Evolutionary conservation across 2,888 invertebrate species (phyloP), one percentile per base, ranked within the genome.

Genomic region (Yponomeuta sedellus): DNA sequence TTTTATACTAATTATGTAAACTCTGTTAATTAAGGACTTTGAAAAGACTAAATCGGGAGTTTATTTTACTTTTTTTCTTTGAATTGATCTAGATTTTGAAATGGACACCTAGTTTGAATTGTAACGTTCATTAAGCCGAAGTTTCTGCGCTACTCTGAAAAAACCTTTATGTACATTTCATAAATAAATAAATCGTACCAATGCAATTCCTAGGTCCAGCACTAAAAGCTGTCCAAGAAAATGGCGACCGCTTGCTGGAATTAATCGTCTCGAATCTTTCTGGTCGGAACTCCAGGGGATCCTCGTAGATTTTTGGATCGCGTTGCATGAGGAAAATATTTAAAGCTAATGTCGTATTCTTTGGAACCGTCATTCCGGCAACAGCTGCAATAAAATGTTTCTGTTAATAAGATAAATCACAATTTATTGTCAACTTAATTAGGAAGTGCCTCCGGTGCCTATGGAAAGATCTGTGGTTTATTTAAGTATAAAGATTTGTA

Each of bases 121-220:
- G n/a, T n/a, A n/a, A n/a, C n/a, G n/a, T n/a, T n/a, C n/a, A n/a
- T n/a, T n/a, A n/a, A n/a, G n/a, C n/a, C n/a, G n/a, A n/a, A n/a
- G n/a, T n/a, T n/a, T n/a, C n/a, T n/a, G n/a, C n/a, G n/a, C n/a
- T n/a, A n/a, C n/a, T n/a, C n/a, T n/a, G n/a, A n/a, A n/a, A n/a
- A n/a, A n/a, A n/a, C n/a, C n/a, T n/a, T n/a, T n/a, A 25, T 25
- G 25, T 25, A 25, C 25, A 2, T 25, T 4, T 25, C 22, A 16
- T 56, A 56, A 25, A 10, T 64, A 6, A 56, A 16, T 20, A 12
- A 19, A 25, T 69, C 73, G 70, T 75, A 92, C 92, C 92, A 68
- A 94, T 92, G 70, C 94, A 94, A 73, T 94, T 94, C 61, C 94
- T 89, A 0, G 93, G 92, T 0, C 94, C 94, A 10, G 94, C 94